Evolutionary conservation across 2,797 vertebrate genomes (phyloP).

Genomic region (Danio kyathit): DNA sequence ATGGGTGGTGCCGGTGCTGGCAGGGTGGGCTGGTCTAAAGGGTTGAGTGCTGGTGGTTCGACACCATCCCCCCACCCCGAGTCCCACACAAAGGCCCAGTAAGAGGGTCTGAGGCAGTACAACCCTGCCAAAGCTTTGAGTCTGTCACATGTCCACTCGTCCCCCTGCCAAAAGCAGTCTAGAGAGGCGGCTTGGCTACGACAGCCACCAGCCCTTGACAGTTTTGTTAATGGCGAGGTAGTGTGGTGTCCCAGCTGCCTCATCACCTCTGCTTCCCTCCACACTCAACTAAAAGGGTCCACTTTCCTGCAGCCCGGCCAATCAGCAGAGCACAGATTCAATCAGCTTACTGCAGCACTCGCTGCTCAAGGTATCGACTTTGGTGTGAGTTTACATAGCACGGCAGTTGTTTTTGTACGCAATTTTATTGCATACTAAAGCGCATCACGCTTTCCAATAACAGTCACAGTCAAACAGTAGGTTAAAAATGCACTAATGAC

Average conservation of each 20-base stretch:
- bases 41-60: slow-evolving; percentile 38
- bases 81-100: slow-evolving; percentile 53
- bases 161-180: slow-evolving; percentile 57
- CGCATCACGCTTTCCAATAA: slow-evolving; percentile 45
- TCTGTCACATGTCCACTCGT: slow-evolving; percentile 63
- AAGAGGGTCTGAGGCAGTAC: slow-evolving; percentile 54
- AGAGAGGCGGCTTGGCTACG: slow-evolving; percentile 60
- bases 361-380: slow-evolving; percentile 54
- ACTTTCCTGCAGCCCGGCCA: slow-evolving; percentile 53
- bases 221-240: slow-evolving; percentile 59
- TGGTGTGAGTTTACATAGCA: slow-evolving; percentile 33
- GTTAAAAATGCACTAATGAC: slow-evolving; percentile 44
- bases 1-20: slow-evolving; percentile 48
- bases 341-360: slow-evolving; percentile 54
- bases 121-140: slow-evolving; percentile 61
- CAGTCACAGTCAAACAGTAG: slow-evolving; percentile 51
- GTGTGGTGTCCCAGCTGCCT: slow-evolving; percentile 61
- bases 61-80: slow-evolving; percentile 47
- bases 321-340: slow-evolving; percentile 58
- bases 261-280: slow-evolving; percentile 58
- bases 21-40: slow-evolving; percentile 36
- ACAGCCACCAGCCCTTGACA: slow-evolving; percentile 57
- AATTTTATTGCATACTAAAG: slow-evolving; percentile 26
- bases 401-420: slow-evolving; percentile 42
- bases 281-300: slow-evolving; percentile 41